Conservation (phyloP, 2,888 invertebrate species). For the Andricus curvator region DNA sequence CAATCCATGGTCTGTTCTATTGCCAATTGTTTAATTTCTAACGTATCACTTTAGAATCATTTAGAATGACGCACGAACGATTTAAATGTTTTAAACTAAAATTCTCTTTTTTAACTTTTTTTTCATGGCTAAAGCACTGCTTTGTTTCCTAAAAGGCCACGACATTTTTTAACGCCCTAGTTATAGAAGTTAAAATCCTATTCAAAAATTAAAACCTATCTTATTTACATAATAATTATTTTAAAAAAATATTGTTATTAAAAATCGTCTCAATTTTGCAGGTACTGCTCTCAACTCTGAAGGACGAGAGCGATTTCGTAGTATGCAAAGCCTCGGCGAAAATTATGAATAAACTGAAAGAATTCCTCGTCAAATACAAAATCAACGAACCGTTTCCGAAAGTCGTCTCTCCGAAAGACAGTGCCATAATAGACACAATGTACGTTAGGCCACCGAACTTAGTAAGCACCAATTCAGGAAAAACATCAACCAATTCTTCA, state of each 20-base stretch:
- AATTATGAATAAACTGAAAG: slow-evolving; percentile 80
- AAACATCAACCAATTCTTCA: slow-evolving; percentile 72
- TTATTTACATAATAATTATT: no score
- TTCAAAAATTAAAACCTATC: no score
- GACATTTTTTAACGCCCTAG: no score
- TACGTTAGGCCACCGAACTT: slow-evolving; percentile 63
- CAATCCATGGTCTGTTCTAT: no score
- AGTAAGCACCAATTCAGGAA: slow-evolving; percentile 60
- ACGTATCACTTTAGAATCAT: no score
- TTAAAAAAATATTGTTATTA: not conserved
- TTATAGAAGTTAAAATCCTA: no score
- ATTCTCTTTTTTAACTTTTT: no score
- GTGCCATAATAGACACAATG: slow-evolving; percentile 65
- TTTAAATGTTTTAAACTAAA: no score
- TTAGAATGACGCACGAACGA: no score
- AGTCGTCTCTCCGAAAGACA: slow-evolving; percentile 63
- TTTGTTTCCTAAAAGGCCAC: no score
- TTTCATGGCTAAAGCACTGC: no score
- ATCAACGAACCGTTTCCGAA: slow-evolving; percentile 66
- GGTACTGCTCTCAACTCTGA: slow-evolving; percentile 83
- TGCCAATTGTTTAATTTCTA: no score
- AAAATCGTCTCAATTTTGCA: slow-evolving; percentile 51
- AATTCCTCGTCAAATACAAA: slow-evolving; percentile 79
- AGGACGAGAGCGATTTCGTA: slow-evolving; percentile 86
- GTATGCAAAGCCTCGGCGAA: slow-evolving; percentile 83